Evolutionary conservation across 2,888 invertebrate species (phyloP).

Genomic region (Drosophila nigricruria): DNA sequence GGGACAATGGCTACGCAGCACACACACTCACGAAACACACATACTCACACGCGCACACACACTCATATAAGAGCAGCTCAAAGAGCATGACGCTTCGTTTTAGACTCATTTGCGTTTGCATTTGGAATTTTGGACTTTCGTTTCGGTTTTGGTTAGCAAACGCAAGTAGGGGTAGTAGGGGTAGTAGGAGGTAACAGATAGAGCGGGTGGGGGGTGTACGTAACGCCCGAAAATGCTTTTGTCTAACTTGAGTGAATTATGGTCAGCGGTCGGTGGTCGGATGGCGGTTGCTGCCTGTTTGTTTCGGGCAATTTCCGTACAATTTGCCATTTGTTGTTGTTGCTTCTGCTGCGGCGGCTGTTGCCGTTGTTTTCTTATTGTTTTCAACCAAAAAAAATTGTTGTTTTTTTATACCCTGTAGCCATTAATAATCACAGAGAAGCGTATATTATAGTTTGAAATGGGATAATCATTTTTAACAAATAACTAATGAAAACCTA

Average conservation of each 20-base stretch:
- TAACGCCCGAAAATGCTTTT: conserved; percentile 69
- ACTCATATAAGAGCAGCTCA: conserved; percentile 37
- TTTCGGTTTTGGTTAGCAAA: conserved; percentile 42
- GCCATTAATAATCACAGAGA: not conserved
- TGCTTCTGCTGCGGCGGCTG: conserved; percentile 51
- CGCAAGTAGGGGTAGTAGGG: conserved; percentile 7
- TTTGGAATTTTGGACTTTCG: conserved; percentile 70
- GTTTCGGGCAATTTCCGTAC: conserved; percentile 79
- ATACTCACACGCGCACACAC: not conserved
- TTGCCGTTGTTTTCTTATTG: conserved; percentile 57
- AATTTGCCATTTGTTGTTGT: conserved; percentile 66
- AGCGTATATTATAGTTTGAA: not conserved
- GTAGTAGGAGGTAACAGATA: not conserved
- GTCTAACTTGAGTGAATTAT: conserved; percentile 80
- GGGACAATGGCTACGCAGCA: conserved; percentile 50
- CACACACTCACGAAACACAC: conserved; percentile 21
- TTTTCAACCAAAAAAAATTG: conserved; percentile 36
- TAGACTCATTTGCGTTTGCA: conserved; percentile 75
- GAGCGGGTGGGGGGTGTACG: conserved; percentile 18
- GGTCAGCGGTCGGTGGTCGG: conserved; percentile 68
- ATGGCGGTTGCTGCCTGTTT: conserved; percentile 60
- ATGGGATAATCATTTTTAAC: not conserved
- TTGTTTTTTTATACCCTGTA: conserved; percentile 27
- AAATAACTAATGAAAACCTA: not conserved
- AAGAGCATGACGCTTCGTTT: conserved; percentile 73